Base-by-base conservation (phyloP, 2,797 vertebrate species). In the Chelidonichthys spinosus region DNA sequence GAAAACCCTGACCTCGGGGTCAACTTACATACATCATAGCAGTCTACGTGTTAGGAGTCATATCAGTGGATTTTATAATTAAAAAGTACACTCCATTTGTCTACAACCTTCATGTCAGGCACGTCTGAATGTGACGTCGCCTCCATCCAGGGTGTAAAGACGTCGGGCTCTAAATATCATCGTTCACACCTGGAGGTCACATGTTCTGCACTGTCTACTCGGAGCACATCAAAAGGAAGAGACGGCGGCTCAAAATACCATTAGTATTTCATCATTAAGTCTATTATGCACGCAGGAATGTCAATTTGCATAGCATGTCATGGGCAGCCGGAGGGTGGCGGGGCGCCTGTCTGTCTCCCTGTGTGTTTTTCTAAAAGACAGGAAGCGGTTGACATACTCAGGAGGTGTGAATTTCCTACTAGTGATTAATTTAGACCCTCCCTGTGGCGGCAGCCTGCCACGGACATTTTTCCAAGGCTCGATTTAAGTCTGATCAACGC, bases 381-480 rank as follows among this genome's bases (percentile, higher is more conserved):
- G 83, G 81, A 90, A 85, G 84, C 68, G 78, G 77, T 69, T 87
- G 86, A 89, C 82, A 85, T 71, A 74, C 75, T 85, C 83, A 43
- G 81, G 82, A 91, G 86, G 89, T 93, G 93, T 85, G 89, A 93
- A 84, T 88, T 84, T 86, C 78, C 84, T 79, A 44, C 75, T 72
- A 42, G 25, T 82, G 84, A 90, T 89, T 91, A 87, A 91, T 91
- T 88, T 79, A 86, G 84, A 25, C 65, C 54, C 67, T 80, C 88
- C 78, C 81, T 70, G 79, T 75, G 70, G 87, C 72, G 59, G 83
- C 72, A 78, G 70, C 71, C 72, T 70, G 63, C 82, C 67, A 78
- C 4, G 6, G 74, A 88, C 74, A 62, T 83, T 85, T 83, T 85
- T 87, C 72, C 81, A 4, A 43, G 65, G 74, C 76, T 82, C 70